Base-by-base conservation (phyloP, 2,888 invertebrate genomes). In the Cyclophora punctaria region DNA sequence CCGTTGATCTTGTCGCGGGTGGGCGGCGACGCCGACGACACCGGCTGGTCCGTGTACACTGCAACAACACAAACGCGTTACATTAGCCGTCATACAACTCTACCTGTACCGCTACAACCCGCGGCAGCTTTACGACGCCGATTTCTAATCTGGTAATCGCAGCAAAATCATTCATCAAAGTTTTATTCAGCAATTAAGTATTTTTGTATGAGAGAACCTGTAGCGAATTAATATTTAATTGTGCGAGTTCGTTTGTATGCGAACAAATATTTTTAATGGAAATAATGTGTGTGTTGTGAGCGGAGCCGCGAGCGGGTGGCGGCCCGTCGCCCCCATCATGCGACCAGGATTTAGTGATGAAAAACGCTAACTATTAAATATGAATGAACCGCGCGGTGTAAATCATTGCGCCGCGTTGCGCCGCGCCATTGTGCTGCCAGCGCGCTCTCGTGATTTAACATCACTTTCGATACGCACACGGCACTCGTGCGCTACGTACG, bases 1-100 rank as follows among this genome's bases (percentile, higher is more conserved):
- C 92, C 92, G 66, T 93, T 91, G 65, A 94, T 90, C 87, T 94
- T 95, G 80, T 94, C 94, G 57, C 94, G 85, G 34, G 94, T 95
- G 45, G 94, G 94, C 46, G 95, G 94, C 3, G 94, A 94, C 41
- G 94, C 94, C 53, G 94, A 94, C 52, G 93, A 94, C 45, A 93
- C 92, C 34, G 92, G 92, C 74, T 92, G 92, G 73, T 92, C 92
- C 34, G 89, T 90, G 78, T 92, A 92, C 57, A 90, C 90, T 90
- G 78, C 1, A 80, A 81, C 51, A 4, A 40, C n/a, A 46, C 4
- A 7, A 6, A 43, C 4, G n/a, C n/a, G 4, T 7, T n/a, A 41
- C n/a, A n/a, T 41, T 41, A 41, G 41, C 20, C 7, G 42, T 43
- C 42, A 0, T 20, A 43, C 7, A 43, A 20, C 20, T 4, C 20